These are phyloP conservation scores for Misgurnus anguillicaudatus DNA, from an alignment of 2,113 vertebrate species.

Conservation along the genomic window DNA sequence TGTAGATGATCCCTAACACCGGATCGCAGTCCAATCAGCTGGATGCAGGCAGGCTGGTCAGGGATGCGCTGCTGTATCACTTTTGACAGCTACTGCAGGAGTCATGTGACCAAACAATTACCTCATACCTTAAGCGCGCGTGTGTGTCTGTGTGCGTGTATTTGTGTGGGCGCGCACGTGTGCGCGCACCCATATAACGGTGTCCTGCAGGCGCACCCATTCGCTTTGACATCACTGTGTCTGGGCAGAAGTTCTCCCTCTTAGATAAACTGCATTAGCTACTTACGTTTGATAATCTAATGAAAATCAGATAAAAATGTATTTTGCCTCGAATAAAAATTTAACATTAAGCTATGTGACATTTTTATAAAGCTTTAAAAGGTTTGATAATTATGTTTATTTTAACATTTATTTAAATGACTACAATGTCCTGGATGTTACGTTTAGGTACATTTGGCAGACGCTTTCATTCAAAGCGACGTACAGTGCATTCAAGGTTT, in stretches of 20 bases:
- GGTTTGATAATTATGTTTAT: neutral
- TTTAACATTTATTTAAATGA: too few species aligned
- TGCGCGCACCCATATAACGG: constrained; percentile 43
- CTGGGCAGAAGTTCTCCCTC: constrained; percentile 17
- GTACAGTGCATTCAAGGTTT: too few species aligned
- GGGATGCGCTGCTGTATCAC: constrained; percentile 65
- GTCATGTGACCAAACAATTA: constrained; percentile 81
- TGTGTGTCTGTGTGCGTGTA: constrained; percentile 28
- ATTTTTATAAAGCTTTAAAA: neutral
- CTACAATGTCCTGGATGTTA: too few species aligned
- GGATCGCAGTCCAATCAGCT: constrained; percentile 68
- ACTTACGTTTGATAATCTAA: neutral
- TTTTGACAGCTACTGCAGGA: constrained; percentile 79
- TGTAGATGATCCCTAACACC: constrained; percentile 68
- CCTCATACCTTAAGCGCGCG: constrained; percentile 70
- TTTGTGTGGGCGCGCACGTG: constrained; percentile 15
- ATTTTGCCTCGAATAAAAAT: too few species aligned
- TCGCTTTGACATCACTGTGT: constrained; percentile 28
- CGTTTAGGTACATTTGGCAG: too few species aligned
- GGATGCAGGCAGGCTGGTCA: constrained; percentile 59
- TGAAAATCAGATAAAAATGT: too few species aligned
- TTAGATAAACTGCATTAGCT: neutral
- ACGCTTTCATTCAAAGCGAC: too few species aligned
- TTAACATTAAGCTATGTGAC: too few species aligned
- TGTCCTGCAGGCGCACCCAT: constrained; percentile 49